Percentiles rank a stretch among this genome's conserved stretches.
Evolutionary conservation across 2,797 vertebrate genomes (phyloP).

Genomic region (Ptychobarbus kaznakovi): DNA sequence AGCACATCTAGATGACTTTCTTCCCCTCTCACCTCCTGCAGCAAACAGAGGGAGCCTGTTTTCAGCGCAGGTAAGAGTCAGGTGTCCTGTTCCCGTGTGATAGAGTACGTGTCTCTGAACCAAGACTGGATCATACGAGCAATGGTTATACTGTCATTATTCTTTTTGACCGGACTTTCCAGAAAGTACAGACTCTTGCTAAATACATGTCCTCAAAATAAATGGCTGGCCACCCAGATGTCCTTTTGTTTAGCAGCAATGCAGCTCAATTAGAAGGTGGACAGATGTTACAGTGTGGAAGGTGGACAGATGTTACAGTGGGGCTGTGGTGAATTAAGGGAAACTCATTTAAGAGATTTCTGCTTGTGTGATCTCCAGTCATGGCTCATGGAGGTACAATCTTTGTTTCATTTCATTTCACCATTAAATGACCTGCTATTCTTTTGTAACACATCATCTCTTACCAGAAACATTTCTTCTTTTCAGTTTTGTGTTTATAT

Average conservation of each 20-base stretch:
- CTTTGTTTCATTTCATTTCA: conserved; percentile 46
- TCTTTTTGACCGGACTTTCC: conserved; percentile 14
- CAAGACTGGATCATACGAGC: conserved; percentile 29
- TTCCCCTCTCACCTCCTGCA: conserved; percentile 74
- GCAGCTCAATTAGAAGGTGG: conserved; percentile 1
- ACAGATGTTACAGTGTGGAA: background rate
- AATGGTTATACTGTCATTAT: background rate
- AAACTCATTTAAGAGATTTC: background rate
- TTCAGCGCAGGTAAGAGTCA: conserved; percentile 93
- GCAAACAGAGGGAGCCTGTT: conserved; percentile 97
- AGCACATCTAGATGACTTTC: conserved; percentile 44
- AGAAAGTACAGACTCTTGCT: conserved; percentile 4
- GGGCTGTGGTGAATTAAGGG: background rate
- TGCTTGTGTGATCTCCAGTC: conserved; percentile 27
- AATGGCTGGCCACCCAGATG: background rate
- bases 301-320: conserved; percentile 3
- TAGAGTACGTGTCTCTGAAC: conserved; percentile 6
- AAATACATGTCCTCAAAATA: conserved; percentile 12
- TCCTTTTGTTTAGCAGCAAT: background rate
- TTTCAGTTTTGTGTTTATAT: background rate
- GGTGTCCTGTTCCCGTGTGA: background rate
- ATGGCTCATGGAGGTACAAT: conserved; percentile 13
- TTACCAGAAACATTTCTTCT: conserved; percentile 15
- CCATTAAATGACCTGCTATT: conserved; percentile 47
- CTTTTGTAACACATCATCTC: conserved; percentile 50